Conservation (phyloP, 1,140 invertebrate species). For the Drosophila neocordata region DNA sequence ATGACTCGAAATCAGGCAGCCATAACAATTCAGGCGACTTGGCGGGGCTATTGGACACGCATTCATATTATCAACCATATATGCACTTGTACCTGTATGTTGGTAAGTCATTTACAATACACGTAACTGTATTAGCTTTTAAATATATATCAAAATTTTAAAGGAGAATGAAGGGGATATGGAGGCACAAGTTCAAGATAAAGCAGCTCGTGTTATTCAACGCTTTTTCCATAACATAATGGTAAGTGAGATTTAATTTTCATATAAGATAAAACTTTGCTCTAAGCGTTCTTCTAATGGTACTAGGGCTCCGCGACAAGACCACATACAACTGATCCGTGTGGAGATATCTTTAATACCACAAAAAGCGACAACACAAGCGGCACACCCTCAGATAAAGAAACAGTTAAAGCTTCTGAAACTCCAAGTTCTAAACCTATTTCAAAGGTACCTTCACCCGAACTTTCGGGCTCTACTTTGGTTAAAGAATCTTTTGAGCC, state of each 20-base stretch:
- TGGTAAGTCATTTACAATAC: slow-evolving; percentile 13
- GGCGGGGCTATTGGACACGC: slow-evolving; percentile 60
- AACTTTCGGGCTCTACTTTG: background rate
- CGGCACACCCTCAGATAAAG: background rate
- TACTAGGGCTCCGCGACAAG: background rate
- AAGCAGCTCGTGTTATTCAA: slow-evolving; percentile 53
- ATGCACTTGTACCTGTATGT: slow-evolving; percentile 52
- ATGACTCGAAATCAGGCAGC: slow-evolving; percentile 45
- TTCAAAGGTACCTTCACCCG: background rate
- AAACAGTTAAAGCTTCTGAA: background rate
- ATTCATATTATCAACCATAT: slow-evolving; percentile 40
- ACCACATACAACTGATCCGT: slow-evolving; percentile 40
- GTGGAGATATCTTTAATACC: slow-evolving; percentile 15
- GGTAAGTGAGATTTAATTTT: slow-evolving; percentile 27
- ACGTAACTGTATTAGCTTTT: background rate
- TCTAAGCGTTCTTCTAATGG: background rate
- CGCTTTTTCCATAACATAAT: slow-evolving; percentile 56
- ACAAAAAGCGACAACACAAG: background rate
- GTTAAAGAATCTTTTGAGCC: background rate
- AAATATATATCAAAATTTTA: background rate
- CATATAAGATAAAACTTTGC: no score
- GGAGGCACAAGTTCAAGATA: slow-evolving; percentile 16
- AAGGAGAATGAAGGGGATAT: slow-evolving; percentile 38
- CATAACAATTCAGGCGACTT: slow-evolving; percentile 65
- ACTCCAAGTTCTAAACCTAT: no score